Percentiles rank a stretch among this genome's conserved stretches.
phyloP scores from a whole-genome alignment of 2,797 vertebrate genomes.

The Phoebastria nigripes region DNA sequence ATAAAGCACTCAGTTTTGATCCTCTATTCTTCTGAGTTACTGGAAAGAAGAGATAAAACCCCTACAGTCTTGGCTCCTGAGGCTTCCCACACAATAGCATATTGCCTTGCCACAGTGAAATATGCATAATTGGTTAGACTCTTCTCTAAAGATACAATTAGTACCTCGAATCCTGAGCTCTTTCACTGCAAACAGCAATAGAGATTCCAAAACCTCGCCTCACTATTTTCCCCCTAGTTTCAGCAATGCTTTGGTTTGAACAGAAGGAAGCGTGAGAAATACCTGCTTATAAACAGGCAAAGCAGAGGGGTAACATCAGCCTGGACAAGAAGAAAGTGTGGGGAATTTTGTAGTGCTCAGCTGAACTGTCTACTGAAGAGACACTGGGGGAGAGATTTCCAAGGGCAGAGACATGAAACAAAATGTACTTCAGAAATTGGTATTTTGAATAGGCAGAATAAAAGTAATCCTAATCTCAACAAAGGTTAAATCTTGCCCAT shows the following conservation, averaged over 20 bases:
- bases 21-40: constrained; percentile 10
- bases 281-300: background rate
- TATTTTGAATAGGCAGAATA: background rate
- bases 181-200: background rate
- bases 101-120: background rate
- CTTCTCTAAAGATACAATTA: constrained; percentile 9
- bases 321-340: background rate
- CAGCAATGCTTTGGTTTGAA: background rate
- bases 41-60: constrained; percentile 17
- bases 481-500: background rate
- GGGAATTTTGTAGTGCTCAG: background rate
- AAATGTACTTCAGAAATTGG: background rate
- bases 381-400: background rate
- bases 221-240: background rate
- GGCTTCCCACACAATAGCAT: background rate
- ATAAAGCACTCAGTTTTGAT: constrained; percentile 24
- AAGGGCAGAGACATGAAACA: background rate
- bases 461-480: background rate
- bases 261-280: background rate
- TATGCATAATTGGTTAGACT: constrained; percentile 1
- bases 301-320: background rate
- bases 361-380: background rate
- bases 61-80: background rate
- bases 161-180: background rate
- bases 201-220: background rate